phyloP scores from a whole-genome alignment of 2,797 vertebrate species.

The Tarsius wallacei region DNA sequence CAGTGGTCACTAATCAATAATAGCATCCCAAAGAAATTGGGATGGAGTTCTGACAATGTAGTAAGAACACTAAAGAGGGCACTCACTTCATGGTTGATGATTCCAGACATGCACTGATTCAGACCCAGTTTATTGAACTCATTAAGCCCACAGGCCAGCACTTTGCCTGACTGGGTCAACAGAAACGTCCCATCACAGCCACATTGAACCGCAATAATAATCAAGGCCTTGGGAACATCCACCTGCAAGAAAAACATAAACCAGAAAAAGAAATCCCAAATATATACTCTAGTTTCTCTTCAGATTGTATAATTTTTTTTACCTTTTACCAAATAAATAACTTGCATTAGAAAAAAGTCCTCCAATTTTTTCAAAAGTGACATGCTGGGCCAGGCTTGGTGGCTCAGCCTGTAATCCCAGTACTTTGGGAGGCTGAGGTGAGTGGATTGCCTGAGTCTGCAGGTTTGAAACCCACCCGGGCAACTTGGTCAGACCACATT shows the following conservation, averaged over 20 bases:
- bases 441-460: too few relatives aligned
- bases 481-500: too few relatives aligned
- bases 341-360: conserved; percentile 2
- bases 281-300: neutral
- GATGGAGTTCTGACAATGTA: neutral
- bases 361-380: conserved; percentile 7
- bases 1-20: conserved; percentile 36
- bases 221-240: conserved; percentile 95
- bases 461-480: too few relatives aligned
- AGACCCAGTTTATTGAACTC: conserved; percentile 98
- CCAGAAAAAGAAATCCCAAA: conserved; percentile 24
- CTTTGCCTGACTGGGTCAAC: conserved; percentile 97
- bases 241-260: conserved; percentile 91
- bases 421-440: too few relatives aligned
- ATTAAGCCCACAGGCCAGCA: conserved; percentile 98
- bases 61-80: neutral
- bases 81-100: conserved; percentile 96
- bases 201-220: conserved; percentile 95
- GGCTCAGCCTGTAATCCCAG: too few relatives aligned
- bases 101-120: conserved; percentile 97
- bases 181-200: conserved; percentile 97
- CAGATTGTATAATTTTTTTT: too few relatives aligned
- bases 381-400: too few relatives aligned
- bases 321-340: neutral
- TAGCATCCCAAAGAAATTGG: conserved; percentile 63